Conservation (phyloP, 1,140 invertebrate genomes). For the Cherax quadricarinatus region DNA sequence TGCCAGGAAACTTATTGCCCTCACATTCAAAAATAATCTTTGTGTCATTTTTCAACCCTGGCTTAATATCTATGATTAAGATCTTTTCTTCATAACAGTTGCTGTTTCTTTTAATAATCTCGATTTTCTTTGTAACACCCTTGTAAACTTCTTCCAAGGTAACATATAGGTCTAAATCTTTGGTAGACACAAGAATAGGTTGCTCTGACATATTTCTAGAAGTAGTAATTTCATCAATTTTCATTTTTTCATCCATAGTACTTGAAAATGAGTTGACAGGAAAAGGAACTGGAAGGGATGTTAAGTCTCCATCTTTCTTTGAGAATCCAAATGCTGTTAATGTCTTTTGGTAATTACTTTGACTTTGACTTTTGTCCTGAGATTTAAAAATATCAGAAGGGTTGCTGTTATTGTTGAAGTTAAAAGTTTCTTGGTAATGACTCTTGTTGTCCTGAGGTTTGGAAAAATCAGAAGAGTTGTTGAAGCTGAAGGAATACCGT, state of each 20-base stretch:
- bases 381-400: constrained; percentile 83
- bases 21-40: constrained; percentile 99
- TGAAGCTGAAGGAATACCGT: constrained; percentile 81
- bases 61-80: constrained; percentile 97
- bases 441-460: no score
- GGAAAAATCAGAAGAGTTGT: no score
- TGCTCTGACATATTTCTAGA: no score
- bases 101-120: constrained; percentile 92
- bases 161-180: no score
- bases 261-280: no score
- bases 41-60: constrained; percentile 99
- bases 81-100: constrained; percentile 97
- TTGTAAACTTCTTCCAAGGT: no score
- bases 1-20: constrained; percentile 96
- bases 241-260: no score
- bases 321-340: constrained; percentile 94
- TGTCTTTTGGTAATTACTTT: constrained; percentile 93
- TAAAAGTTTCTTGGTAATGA: constrained; percentile 81
- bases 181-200: no score
- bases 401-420: constrained; percentile 90
- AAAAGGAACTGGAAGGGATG: no score
- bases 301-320: constrained; percentile 91
- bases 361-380: constrained; percentile 86
- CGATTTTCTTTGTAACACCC: constrained; percentile 99
- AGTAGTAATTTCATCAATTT: no score